Evolutionary conservation across 2,888 invertebrate genomes (phyloP).

Genomic region (Alloscopus bannaensis): DNA sequence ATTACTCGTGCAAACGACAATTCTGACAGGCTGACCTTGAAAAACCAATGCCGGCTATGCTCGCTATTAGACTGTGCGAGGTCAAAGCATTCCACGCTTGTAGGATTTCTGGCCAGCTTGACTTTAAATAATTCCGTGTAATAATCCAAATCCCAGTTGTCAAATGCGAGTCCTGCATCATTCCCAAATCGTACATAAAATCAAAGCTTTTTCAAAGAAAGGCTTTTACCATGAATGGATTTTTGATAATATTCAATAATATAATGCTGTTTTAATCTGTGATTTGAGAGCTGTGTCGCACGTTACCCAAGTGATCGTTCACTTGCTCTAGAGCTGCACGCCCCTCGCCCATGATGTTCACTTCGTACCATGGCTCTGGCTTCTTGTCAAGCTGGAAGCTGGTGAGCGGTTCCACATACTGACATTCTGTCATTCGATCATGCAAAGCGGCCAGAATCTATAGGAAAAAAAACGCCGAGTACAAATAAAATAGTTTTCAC

Average conservation of each 20-base stretch:
- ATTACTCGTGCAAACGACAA: not conserved
- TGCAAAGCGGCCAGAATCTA: slow-evolving; percentile 82
- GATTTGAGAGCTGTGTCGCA: not conserved
- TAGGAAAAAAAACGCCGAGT: slow-evolving; percentile 11
- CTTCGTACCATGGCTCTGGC: slow-evolving; percentile 86
- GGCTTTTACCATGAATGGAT: not conserved
- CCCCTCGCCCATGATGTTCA: slow-evolving; percentile 88
- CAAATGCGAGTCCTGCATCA: slow-evolving; percentile 89
- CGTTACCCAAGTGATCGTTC: slow-evolving; percentile 83
- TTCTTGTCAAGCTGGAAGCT: slow-evolving; percentile 78
- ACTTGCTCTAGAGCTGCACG: slow-evolving; percentile 87
- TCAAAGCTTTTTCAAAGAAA: not conserved
- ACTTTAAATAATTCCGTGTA: slow-evolving; percentile 91
- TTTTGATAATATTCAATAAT: not conserved
- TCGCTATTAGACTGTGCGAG: slow-evolving; percentile 99
- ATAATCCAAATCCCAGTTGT: slow-evolving; percentile 93
- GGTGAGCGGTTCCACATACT: slow-evolving; percentile 82
- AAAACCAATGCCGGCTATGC: slow-evolving; percentile 99
- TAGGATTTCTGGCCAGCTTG: slow-evolving; percentile 92
- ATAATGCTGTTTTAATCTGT: not conserved
- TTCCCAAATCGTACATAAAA: not conserved
- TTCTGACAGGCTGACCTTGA: slow-evolving; percentile 79
- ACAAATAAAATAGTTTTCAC: no score
- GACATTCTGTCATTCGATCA: slow-evolving; percentile 96
- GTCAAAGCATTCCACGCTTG: slow-evolving; percentile 98